Conservation (phyloP, 2,797 vertebrate genomes). For the Distichodus sexfasciatus region DNA sequence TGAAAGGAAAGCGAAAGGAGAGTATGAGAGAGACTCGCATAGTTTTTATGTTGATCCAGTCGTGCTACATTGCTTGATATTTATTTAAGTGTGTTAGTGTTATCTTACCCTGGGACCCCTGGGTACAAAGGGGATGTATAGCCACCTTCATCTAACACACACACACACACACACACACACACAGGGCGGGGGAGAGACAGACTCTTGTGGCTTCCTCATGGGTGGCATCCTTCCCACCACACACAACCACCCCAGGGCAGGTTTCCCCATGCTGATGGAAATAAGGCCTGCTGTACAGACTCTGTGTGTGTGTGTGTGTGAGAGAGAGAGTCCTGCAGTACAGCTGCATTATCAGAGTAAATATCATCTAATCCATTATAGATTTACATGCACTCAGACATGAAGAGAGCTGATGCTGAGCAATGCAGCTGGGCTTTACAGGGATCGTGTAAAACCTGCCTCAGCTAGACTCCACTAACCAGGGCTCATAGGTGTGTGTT, state of each 20-base stretch:
- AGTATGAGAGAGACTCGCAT: too few relatives aligned
- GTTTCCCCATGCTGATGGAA: slow-evolving; percentile 9
- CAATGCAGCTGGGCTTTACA: not conserved
- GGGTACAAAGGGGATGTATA: slow-evolving; percentile 30
- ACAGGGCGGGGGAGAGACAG: too few relatives aligned
- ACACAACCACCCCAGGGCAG: not conserved
- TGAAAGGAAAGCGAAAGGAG: too few relatives aligned
- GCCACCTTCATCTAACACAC: slow-evolving; percentile 21
- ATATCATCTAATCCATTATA: not conserved
- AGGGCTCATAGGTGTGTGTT: slow-evolving; percentile 7
- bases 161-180: not conserved
- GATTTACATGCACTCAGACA: not conserved
- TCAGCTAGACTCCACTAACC: slow-evolving; percentile 2
- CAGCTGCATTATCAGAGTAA: not conserved
- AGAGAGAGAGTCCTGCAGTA: not conserved
- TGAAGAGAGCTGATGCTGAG: not conserved
- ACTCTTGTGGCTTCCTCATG: slow-evolving; percentile 15
- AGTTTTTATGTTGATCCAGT: slow-evolving; percentile 66
- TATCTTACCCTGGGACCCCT: slow-evolving; percentile 54
- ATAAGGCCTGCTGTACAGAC: slow-evolving; percentile 1
- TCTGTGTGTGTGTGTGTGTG: slow-evolving; percentile 5
- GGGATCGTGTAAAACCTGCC: not conserved
- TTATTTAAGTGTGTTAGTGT: slow-evolving; percentile 68
- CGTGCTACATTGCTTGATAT: slow-evolving; percentile 61
- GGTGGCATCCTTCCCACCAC: slow-evolving; percentile 11